Conservation (phyloP, 2,888 invertebrate genomes). For the Agrochola lota region DNA sequence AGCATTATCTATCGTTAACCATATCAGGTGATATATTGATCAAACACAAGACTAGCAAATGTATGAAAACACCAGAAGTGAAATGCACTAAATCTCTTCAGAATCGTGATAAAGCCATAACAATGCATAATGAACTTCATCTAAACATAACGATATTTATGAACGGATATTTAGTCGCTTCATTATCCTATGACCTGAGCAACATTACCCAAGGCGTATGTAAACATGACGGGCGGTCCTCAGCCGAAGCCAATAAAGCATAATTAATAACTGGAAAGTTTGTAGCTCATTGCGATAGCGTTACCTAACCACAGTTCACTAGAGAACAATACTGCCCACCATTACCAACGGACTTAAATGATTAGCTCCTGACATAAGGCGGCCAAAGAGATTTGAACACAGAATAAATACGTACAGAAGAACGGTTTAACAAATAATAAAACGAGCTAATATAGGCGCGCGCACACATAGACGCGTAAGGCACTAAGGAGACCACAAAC, state of each 20-base stretch:
- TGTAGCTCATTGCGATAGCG: conserved; percentile 71
- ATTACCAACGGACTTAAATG: conserved; percentile 78
- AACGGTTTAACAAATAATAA: not conserved
- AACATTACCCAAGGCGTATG: conserved; percentile 74
- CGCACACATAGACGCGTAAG: not conserved
- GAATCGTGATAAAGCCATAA: conserved; percentile 10
- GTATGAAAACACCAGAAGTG: not conserved
- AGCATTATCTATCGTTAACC: not conserved
- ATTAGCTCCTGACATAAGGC: conserved; percentile 86
- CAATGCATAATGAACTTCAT: conserved; percentile 16
- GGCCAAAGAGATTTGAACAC: conserved; percentile 72
- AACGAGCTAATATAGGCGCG: not conserved
- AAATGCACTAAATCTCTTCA: not conserved
- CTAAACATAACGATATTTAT: conserved; percentile 39
- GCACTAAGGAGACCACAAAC: not conserved
- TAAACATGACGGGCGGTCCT: conserved; percentile 75
- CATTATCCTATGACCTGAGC: conserved; percentile 72
- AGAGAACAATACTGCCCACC: conserved; percentile 79
- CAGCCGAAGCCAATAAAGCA: conserved; percentile 76
- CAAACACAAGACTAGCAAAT: not conserved
- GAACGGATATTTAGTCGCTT: conserved; percentile 46
- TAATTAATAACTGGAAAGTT: conserved; percentile 86
- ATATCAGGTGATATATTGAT: no score
- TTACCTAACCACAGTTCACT: conserved; percentile 68
- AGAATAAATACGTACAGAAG: conserved; percentile 31